phyloP scores from a whole-genome alignment of 92 coral and sea anemone species.

The Zoanthus gigantus region DNA sequence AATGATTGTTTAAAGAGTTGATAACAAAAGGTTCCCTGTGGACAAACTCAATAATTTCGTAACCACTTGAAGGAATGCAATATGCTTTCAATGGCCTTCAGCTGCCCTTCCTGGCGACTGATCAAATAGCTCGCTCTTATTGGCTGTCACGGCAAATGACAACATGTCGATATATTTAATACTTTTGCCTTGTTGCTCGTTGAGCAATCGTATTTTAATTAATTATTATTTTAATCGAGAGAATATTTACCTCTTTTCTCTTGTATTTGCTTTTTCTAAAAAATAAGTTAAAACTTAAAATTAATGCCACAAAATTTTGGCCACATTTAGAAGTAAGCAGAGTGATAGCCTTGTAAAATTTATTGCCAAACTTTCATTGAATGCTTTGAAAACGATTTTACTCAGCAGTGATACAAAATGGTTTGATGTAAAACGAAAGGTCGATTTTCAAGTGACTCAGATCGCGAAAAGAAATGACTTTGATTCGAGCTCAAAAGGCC shows the following conservation, averaged over 20 bases:
- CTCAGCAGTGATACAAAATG: not conserved
- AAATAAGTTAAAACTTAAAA: no score
- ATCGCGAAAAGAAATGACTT: constrained; percentile 9
- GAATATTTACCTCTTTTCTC: no score
- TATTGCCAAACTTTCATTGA: not conserved
- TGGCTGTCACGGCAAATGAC: constrained; percentile 54
- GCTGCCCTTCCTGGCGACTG: constrained; percentile 81
- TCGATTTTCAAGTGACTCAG: not conserved
- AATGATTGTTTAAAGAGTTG: constrained; percentile 6
- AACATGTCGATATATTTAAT: constrained; percentile 32
- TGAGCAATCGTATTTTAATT: no score
- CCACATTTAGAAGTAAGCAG: no score
- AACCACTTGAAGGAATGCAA: constrained; percentile 49
- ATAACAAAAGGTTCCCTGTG: constrained; percentile 30
- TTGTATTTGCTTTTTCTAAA: no score
- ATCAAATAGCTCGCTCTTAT: constrained; percentile 46
- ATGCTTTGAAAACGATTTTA: not conserved
- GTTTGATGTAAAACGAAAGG: not conserved
- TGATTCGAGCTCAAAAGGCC: constrained; percentile 46
- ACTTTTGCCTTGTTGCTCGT: no score
- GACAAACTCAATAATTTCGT: constrained; percentile 31
- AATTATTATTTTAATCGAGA: no score
- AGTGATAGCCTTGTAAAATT: not conserved
- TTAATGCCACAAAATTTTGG: no score
- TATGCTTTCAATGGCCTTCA: constrained; percentile 53